Conservation (phyloP, 2,888 invertebrate genomes). For the Druceiella hillmani region DNA sequence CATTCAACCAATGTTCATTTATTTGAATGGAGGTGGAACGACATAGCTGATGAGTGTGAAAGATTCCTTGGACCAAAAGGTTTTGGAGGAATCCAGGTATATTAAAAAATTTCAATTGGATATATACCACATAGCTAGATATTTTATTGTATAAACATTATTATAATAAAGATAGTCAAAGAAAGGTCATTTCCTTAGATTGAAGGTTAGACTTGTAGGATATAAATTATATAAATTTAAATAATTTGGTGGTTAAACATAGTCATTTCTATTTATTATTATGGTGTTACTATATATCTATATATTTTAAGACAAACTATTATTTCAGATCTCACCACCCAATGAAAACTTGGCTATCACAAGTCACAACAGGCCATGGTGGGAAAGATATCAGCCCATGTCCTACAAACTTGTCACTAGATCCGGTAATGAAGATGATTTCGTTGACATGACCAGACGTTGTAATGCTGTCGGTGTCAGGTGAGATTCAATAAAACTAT, state of each 20-base stretch:
- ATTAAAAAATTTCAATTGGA: slow-evolving; percentile 4
- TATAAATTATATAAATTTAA: too few relatives aligned
- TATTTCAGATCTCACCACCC: slow-evolving; percentile 62
- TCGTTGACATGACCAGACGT: slow-evolving; percentile 68
- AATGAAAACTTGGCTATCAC: slow-evolving; percentile 59
- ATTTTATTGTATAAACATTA: background rate
- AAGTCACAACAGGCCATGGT: slow-evolving; percentile 64
- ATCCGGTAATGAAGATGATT: slow-evolving; percentile 65
- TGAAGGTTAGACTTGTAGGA: too few relatives aligned
- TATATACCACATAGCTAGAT: background rate
- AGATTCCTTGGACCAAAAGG: slow-evolving; percentile 66
- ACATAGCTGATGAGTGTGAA: slow-evolving; percentile 76
- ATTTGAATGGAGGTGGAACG: slow-evolving; percentile 78
- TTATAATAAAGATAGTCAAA: background rate
- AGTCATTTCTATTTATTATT: too few relatives aligned
- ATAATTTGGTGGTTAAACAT: too few relatives aligned
- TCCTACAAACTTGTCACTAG: slow-evolving; percentile 70
- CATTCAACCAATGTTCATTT: slow-evolving; percentile 66
- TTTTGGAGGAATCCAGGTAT: slow-evolving; percentile 68
- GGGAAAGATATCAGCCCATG: slow-evolving; percentile 83
- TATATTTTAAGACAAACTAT: background rate
- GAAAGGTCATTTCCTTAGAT: background rate
- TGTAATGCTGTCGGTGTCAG: slow-evolving; percentile 75
- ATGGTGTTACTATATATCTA: too few relatives aligned
- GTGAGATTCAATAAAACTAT: slow-evolving; percentile 29